These are phyloP conservation scores for Astyanax mexicanus DNA, from an alignment of 2,797 vertebrate species.

Conservation along the genomic window DNA sequence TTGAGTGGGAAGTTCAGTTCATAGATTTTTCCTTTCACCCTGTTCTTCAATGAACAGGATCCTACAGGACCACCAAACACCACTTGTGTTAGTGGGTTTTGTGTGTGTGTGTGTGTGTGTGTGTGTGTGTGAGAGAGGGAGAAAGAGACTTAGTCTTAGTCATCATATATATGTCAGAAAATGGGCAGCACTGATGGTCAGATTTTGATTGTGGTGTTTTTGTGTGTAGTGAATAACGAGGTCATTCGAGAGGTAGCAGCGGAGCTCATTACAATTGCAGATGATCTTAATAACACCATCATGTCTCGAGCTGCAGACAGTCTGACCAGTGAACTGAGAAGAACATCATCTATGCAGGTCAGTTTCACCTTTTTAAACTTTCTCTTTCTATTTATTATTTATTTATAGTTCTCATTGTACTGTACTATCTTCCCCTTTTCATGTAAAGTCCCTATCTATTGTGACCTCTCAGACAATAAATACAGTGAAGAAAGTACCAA, in stretches of 20 bases:
- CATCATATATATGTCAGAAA: not conserved
- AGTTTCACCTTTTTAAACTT: constrained; percentile 39
- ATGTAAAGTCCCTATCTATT: too few species aligned
- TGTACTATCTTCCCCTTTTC: too few species aligned
- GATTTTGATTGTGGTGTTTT: not conserved
- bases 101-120: too few species aligned
- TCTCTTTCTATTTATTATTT: not conserved
- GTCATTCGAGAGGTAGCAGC: constrained; percentile 61
- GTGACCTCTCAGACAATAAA: too few species aligned
- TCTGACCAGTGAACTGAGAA: constrained; percentile 62
- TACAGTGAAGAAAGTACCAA: not conserved
- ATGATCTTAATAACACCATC: constrained; percentile 61
- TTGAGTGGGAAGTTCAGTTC: too few species aligned
- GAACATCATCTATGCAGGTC: constrained; percentile 41
- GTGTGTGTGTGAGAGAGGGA: too few species aligned
- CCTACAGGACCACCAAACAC: too few species aligned
- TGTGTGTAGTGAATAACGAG: constrained; percentile 53
- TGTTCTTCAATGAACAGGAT: too few species aligned
- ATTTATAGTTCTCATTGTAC: not conserved
- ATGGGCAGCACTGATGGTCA: not conserved
- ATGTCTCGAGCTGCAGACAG: constrained; percentile 65
- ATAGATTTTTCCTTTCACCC: too few species aligned
- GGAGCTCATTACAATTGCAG: constrained; percentile 71
- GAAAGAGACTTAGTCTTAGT: not conserved
- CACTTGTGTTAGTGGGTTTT: too few species aligned